Base-by-base conservation (phyloP, 1,140 invertebrate species). In the Zaprionus tsacasi region DNA sequence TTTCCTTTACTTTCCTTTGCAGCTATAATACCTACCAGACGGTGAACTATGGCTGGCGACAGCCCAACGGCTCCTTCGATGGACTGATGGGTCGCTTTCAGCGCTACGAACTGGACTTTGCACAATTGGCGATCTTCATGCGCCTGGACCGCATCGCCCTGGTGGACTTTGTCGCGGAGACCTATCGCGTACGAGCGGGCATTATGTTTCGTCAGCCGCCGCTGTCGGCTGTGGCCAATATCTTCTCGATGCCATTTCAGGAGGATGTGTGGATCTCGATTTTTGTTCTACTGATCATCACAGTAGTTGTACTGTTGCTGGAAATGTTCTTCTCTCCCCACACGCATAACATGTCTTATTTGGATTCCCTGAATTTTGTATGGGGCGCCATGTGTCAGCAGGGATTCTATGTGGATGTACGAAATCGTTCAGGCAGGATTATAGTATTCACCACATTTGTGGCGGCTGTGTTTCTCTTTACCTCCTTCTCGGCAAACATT, bases 171-270 rank as follows among this genome's bases (percentile, higher is more conserved):
- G 92, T 93, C 25, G 93, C 93, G 0, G 94, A 94, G 68, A 94
- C 94, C 0, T 92, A 93, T 60, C 85, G 92, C 1, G 89, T 94
- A 8, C 90, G 92, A 87, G 94, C 71, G n/a, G 82, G 79, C 0
- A 93, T 94, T 61, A 93, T 96, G 66, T 96, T 96, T 82, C 93
- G 95, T 0, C 94, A 95, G 88, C 95, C 95, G 2, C 93, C 95
- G 33, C 91, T 95, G 21, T 95, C 95, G 0, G 94, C 94, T 0
- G 94, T 96, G 15, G 93, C 93, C 12, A 96, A 96, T 88, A 94
- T 96, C 43, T 96, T 95, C 78, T 93, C 93, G 30, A 83, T 96
- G 79, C 95, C 95, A 11, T 96, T 96, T 73, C 93, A 94, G 69
- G 87, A 76, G 13, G 93, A 93, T 30, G 95, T 96, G 43, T 96